Evolutionary conservation across 2,113 vertebrate species (phyloP).

Genomic region (Pseudonaja textilis): DNA sequence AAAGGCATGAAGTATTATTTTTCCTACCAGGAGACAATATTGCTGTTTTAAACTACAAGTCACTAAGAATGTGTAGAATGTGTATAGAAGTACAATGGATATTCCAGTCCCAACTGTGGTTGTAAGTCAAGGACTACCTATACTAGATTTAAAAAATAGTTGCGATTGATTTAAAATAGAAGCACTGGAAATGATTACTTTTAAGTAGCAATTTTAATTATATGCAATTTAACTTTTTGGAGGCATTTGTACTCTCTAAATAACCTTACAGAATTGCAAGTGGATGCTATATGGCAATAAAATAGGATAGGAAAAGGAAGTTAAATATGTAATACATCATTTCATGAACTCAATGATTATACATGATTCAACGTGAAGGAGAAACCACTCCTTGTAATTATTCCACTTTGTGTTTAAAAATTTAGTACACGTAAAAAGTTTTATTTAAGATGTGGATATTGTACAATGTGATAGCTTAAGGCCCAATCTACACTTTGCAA

Average conservation of each 20-base stretch:
- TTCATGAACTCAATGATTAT: not conserved
- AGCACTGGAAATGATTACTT: not conserved
- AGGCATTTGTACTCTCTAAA: not conserved
- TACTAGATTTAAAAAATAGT: not conserved
- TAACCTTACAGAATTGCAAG: not conserved
- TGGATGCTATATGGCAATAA: not conserved
- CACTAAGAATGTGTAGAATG: not conserved
- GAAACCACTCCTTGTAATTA: not conserved
- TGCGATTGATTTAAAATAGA: not conserved
- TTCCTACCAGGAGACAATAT: not conserved
- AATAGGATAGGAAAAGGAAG: not conserved
- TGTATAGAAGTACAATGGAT: not conserved
- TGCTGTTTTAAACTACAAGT: not conserved
- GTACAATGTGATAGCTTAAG: not conserved
- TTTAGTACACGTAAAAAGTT: not conserved
- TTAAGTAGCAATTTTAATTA: not conserved
- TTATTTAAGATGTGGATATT: not conserved
- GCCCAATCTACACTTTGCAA: not conserved
- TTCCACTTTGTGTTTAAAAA: not conserved
- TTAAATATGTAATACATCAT: not conserved
- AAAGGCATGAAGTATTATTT: not conserved
- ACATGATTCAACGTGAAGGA: not conserved
- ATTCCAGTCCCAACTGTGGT: not conserved
- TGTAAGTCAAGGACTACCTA: too few relatives aligned
- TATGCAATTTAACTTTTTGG: not conserved